Base-by-base conservation (phyloP, 2,113 vertebrate species). In the Phalacrocorax brasilianus region DNA sequence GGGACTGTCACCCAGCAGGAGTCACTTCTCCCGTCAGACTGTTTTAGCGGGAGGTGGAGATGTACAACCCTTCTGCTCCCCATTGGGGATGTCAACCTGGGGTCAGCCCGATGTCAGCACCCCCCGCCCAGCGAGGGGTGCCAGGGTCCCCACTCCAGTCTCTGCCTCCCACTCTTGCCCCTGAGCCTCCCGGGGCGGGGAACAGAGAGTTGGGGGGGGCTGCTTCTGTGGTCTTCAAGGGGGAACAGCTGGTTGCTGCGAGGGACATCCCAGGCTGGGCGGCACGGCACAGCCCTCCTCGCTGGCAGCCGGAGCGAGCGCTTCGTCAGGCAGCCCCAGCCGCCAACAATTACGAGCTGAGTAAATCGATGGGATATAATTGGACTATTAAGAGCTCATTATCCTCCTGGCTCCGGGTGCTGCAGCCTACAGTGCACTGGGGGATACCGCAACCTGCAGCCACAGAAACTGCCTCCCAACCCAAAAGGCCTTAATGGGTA, bases 301-400 rank as follows among this genome's bases (percentile, higher is more conserved):
- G 7, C 92, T 88, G 96, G 90, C 97, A 98, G 97, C 94, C 73
- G 1, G 91, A 96, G 96, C 22, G 3, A 95, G 95, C 7, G n/a
- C n/a, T n/a, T 95, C 95, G 95, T 95, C 97, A 97, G 91, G 94
- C 92, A 96, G 96, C 97, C 95, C 95, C 97, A 97, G 97, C 96
- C 96, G 82, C 95, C 95, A 90, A 90, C 97, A 97, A 97, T 98
- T 98, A 97, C 49, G 30, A 97, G 96, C 97, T 97, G 97, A 94
- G 97, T 98, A 97, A 98, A 98, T 98, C 97, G 97, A 97, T 97
- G 97, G 96, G 96, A 94, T 97, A 91, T 98, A 98, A 98, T 98
- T 98, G 98, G 97, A 98, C 97, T 97, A 98, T 98, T 99, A 98
- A 98, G 97, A 98, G 97, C 98, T 98, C 98, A 98, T 99, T 99